phyloP scores from a whole-genome alignment of 2,113 vertebrate genomes.

The Mesoclemmys tuberculata region DNA sequence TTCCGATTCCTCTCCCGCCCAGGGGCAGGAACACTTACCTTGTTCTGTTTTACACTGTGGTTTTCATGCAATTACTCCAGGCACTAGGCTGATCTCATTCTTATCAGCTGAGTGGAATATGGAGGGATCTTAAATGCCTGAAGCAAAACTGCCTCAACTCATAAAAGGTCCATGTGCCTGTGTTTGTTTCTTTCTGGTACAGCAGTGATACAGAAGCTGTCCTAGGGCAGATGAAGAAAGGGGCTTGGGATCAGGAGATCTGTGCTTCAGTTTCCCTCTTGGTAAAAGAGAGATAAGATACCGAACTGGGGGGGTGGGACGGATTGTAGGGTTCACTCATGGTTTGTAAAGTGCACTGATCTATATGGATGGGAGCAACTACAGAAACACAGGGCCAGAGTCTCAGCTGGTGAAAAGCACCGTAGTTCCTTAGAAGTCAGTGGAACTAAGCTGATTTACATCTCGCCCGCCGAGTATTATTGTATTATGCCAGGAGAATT shows the following conservation, averaged over 20 bases:
- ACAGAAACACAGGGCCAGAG: fast-evolving
- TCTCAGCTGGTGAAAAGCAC: background rate
- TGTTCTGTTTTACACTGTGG: background rate
- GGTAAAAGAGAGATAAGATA: background rate
- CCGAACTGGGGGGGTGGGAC: fast-evolving
- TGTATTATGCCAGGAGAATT: background rate
- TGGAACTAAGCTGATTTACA: background rate
- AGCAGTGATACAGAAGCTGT: background rate
- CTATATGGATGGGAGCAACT: background rate
- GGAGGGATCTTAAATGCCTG: background rate
- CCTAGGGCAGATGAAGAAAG: background rate
- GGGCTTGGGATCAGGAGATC: background rate
- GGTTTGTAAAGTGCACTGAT: background rate
- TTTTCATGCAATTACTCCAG: background rate
- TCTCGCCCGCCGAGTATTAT: background rate
- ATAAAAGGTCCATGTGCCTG: background rate
- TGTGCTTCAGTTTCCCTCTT: background rate
- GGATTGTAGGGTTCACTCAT: background rate
- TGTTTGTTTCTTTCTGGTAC: background rate
- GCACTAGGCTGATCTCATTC: background rate
- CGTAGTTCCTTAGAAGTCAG: background rate
- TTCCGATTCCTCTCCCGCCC: background rate
- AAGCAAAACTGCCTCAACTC: background rate
- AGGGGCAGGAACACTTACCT: background rate
- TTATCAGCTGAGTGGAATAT: background rate